Evolutionary conservation across 1,140 invertebrate species (phyloP), one percentile per base, ranked within the genome.

Genomic region (Penaeus chinensis): DNA sequence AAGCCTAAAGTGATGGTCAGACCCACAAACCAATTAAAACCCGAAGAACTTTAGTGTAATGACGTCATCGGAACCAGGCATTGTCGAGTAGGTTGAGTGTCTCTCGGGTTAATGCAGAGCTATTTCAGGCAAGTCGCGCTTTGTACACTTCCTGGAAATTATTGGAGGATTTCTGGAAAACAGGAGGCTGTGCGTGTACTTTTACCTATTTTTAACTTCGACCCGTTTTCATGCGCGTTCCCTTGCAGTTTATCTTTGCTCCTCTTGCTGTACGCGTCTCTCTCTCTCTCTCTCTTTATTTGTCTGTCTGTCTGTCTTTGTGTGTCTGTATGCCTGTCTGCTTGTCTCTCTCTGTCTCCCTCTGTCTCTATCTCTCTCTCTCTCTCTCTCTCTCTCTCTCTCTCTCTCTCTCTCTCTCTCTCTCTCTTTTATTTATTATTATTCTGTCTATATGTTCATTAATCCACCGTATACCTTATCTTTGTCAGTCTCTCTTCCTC

Each of bases 321-420:
- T 71, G 11, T 71, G 18, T 71, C 69, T 71, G 18, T 71, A 10
- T 71, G 18, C n/a, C 69, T 71, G 18, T 71, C 69, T 71, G 22
- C 13, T 11, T 69, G 8, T 69, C 65, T 74, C 69, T 74, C 5
- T 74, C 71, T 74, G 20, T 74, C 27, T 32, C 71, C 5, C 71
- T 71, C 71, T 74, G 27, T 74, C 71, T 74, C 69, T 27, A 27
- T 74, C 69, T 71, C 69, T 71, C 69, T 71, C 69, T 71, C 69
- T n/a, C 18, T 24, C 37, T 27, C 69, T 32, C 16, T 74, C 24
- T 24, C 69, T 24, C n/a, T 71, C 37, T 71, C n/a, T 22, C 37
- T 71, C 37, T 22, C 69, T 74, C 18, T 8, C 37, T 74, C 19
- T 74, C 37, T 27, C 37, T 74, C 69, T 11, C 24, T 74, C 24